These are phyloP conservation scores for Cryptoprocta ferox DNA, from an alignment of 2,797 vertebrate species.

Conservation along the genomic window DNA sequence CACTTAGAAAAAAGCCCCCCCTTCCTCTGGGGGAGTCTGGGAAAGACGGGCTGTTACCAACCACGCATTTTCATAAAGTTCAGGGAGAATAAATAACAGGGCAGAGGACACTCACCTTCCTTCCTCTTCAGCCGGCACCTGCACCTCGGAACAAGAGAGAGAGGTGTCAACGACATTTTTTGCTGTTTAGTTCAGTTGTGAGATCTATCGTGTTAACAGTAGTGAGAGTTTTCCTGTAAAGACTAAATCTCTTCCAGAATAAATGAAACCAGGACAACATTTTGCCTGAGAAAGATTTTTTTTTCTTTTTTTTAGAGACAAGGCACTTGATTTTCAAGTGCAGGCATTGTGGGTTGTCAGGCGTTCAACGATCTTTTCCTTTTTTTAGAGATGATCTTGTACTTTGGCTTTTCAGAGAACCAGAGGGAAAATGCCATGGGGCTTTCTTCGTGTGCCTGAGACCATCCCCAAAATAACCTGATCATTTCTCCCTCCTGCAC, in stretches of 20 bases:
- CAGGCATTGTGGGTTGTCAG: background rate
- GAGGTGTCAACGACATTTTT: background rate
- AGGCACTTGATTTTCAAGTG: background rate
- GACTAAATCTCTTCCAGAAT: constrained; percentile 30
- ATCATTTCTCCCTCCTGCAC: background rate
- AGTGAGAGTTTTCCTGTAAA: constrained; percentile 19
- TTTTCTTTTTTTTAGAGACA: background rate
- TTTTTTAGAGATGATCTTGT: background rate
- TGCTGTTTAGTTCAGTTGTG: background rate
- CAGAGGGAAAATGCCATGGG: background rate
- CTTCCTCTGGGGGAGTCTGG: background rate
- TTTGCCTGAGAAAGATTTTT: background rate
- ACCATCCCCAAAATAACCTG: background rate
- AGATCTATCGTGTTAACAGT: constrained; percentile 15
- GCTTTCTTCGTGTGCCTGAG: constrained; percentile 11
- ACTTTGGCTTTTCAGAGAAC: background rate
- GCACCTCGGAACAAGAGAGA: background rate
- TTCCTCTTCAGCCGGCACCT: background rate
- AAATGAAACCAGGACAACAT: constrained; percentile 22
- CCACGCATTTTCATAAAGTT: background rate
- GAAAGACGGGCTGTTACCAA: background rate
- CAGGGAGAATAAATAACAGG: background rate
- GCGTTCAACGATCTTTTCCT: background rate
- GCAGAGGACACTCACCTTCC: background rate
- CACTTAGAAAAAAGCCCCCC: background rate